Evolutionary conservation across 2,797 vertebrate genomes (phyloP).

Genomic region (Limosa lapponica): DNA sequence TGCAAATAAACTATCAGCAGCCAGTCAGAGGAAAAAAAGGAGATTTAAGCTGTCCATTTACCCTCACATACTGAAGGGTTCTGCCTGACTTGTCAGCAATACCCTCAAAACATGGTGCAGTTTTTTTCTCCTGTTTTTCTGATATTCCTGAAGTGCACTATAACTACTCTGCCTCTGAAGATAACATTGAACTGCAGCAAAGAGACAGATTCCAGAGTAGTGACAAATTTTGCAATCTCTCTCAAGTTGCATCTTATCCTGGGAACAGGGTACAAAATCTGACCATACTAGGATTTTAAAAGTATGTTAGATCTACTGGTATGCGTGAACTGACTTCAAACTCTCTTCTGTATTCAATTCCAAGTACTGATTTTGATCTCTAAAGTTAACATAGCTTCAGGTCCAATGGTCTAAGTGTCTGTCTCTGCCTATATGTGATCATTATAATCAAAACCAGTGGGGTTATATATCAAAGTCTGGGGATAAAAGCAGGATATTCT

Average conservation of each 20-base stretch:
- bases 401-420: neutral
- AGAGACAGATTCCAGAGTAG: neutral
- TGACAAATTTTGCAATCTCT: neutral
- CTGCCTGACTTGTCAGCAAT: neutral
- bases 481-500: neutral
- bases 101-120: neutral
- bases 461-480: neutral
- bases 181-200: neutral
- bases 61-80: neutral
- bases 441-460: neutral
- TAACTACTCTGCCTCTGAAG: neutral
- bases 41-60: neutral
- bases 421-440: neutral
- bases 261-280: neutral
- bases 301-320: neutral
- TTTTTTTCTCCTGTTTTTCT: neutral
- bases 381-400: neutral
- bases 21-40: neutral
- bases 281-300: neutral
- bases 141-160: neutral
- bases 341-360: neutral
- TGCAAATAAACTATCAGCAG: neutral
- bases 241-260: neutral
- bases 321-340: neutral
- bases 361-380: constrained; percentile 12